Conservation (phyloP, 2,888 invertebrate genomes). For the Branchipolynoe longqiensis region DNA sequence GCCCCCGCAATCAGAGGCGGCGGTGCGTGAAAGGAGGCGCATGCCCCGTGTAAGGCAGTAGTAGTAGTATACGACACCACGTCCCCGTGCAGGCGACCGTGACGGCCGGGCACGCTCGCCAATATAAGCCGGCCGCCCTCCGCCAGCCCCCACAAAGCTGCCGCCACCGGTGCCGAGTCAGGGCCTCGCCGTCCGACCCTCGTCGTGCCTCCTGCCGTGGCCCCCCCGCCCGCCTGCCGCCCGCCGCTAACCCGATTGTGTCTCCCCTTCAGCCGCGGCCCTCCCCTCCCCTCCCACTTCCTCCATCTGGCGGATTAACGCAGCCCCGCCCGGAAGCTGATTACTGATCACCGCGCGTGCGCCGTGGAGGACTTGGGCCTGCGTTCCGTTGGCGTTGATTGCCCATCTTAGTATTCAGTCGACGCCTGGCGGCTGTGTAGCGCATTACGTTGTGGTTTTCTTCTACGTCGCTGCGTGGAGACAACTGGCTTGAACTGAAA, state of each 20-base stretch:
- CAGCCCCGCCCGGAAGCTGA: neutral
- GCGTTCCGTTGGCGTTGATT: too few relatives aligned
- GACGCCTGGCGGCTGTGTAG: neutral
- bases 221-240: neutral
- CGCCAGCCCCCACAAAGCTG: neutral
- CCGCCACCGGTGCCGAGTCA: neutral
- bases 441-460: neutral
- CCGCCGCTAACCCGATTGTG: conserved; percentile 34
- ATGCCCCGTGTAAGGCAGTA: neutral
- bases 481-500: neutral
- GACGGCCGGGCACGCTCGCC: neutral
- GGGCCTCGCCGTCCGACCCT: neutral
- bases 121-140: too few relatives aligned
- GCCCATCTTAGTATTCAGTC: neutral
- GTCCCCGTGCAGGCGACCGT: neutral
- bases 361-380: neutral
- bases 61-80: neutral
- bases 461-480: neutral
- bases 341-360: neutral
- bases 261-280: too few relatives aligned
- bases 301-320: neutral
- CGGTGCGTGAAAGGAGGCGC: neutral
- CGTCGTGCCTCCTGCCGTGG: neutral
- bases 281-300: neutral
- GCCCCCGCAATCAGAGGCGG: neutral